Evolutionary conservation across 2,888 invertebrate genomes (phyloP).

Genomic region (Autographa pulchrina): DNA sequence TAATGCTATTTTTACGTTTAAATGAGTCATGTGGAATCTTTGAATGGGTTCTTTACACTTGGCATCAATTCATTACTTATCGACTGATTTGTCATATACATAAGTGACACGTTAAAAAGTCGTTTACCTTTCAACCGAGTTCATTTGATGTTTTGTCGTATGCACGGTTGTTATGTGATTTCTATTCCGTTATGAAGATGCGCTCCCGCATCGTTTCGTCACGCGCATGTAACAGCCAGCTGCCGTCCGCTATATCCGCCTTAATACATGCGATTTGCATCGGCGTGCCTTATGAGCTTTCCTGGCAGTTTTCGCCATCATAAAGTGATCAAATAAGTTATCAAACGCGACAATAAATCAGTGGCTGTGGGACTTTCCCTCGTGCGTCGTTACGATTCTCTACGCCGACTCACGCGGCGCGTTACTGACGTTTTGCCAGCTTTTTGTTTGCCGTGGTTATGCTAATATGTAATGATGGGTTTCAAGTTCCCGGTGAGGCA

Average conservation of each 20-base stretch:
- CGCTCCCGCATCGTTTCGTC: constrained; percentile 65
- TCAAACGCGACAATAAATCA: constrained; percentile 83
- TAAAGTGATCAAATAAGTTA: constrained; percentile 88
- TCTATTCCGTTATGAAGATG: constrained; percentile 79
- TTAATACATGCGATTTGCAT: constrained; percentile 82
- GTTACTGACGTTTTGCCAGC: constrained; percentile 77
- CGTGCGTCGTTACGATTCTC: constrained; percentile 82
- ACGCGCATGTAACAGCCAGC: constrained; percentile 66
- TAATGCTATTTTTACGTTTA: constrained; percentile 85
- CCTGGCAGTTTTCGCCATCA: constrained; percentile 85
- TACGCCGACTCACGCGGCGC: constrained; percentile 72
- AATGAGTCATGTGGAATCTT: constrained; percentile 84
- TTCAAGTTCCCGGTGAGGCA: constrained; percentile 66
- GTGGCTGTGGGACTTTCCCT: constrained; percentile 78
- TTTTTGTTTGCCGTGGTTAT: constrained; percentile 80
- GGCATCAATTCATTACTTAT: constrained; percentile 71
- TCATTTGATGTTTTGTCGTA: constrained; percentile 54
- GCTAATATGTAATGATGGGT: constrained; percentile 78
- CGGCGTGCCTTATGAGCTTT: constrained; percentile 82
- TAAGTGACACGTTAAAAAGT: constrained; percentile 72
- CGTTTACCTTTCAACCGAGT: constrained; percentile 73
- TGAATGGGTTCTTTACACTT: constrained; percentile 78
- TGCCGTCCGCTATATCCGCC: constrained; percentile 74
- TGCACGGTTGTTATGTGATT: constrained; percentile 74
- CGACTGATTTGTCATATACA: constrained; percentile 58